Conservation (phyloP, 2,888 invertebrate species). For the Azorinus chamasolen region DNA sequence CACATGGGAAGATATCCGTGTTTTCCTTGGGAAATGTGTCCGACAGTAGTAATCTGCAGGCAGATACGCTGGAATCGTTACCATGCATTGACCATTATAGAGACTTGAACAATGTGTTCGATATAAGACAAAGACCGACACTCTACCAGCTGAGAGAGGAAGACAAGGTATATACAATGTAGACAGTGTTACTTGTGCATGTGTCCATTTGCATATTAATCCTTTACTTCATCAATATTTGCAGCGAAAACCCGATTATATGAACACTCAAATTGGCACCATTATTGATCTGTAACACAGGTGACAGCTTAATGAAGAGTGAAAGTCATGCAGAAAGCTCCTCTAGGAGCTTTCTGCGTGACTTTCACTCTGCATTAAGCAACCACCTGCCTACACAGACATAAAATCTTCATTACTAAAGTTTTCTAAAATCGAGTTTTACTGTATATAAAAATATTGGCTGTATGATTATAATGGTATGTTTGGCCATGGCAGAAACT, state of each 20-base stretch:
- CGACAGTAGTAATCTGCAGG: conserved; percentile 55
- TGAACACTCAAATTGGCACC: too few species aligned
- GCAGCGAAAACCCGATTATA: neutral
- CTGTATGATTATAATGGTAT: neutral
- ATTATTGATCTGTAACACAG: too few species aligned
- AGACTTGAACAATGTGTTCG: conserved; percentile 56
- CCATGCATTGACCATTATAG: conserved; percentile 93
- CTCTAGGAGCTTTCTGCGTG: too few species aligned
- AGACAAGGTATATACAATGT: conserved; percentile 65
- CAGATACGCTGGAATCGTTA: conserved; percentile 91
- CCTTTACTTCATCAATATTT: neutral
- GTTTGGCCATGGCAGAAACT: too few species aligned
- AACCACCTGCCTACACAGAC: too few species aligned
- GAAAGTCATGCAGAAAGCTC: too few species aligned
- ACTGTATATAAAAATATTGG: neutral
- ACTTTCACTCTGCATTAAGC: too few species aligned
- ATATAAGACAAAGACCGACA: conserved; percentile 81
- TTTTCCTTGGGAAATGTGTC: conserved; percentile 52
- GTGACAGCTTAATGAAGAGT: too few species aligned
- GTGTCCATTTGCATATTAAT: neutral
- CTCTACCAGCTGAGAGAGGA: conserved; percentile 85
- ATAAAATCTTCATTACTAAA: neutral
- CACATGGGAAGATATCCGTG: conserved; percentile 54
- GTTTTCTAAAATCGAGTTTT: neutral
- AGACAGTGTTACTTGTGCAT: too few species aligned